These are phyloP conservation scores for Lacanobia wlatinum DNA, from an alignment of 2,888 invertebrate species.

Conservation along the genomic window DNA sequence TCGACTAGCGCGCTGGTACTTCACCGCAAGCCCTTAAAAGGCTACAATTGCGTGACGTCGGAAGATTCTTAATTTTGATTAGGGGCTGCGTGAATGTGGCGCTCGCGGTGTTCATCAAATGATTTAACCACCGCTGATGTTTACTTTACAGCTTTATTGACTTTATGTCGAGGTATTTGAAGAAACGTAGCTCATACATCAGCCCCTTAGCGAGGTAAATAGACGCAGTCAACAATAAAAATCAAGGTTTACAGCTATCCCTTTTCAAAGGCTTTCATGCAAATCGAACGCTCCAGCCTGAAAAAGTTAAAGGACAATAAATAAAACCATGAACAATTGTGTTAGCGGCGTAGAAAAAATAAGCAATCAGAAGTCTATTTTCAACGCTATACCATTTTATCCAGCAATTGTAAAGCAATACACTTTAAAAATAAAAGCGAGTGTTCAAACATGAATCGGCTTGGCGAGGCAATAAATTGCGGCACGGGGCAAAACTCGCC, in stretches of 20 bases:
- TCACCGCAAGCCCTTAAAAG: slow-evolving; percentile 69
- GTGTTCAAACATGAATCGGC: slow-evolving; percentile 71
- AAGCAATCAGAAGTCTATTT: slow-evolving; percentile 61
- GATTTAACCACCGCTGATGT: slow-evolving; percentile 78
- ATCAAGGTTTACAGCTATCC: slow-evolving; percentile 20
- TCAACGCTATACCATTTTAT: slow-evolving; percentile 60
- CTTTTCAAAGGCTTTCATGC: slow-evolving; percentile 35
- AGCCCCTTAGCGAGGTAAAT: slow-evolving; percentile 5
- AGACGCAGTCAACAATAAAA: slow-evolving; percentile 19
- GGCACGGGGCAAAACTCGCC: slow-evolving; percentile 67
- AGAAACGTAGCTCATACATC: background rate
- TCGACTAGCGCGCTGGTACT: slow-evolving; percentile 47
- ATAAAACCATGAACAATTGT: slow-evolving; percentile 48
- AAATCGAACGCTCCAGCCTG: slow-evolving; percentile 21
- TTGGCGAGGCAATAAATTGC: slow-evolving; percentile 72
- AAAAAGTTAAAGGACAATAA: slow-evolving; percentile 47
- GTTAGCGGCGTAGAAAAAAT: slow-evolving; percentile 54
- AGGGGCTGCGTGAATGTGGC: slow-evolving; percentile 81
- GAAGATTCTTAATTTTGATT: slow-evolving; percentile 86
- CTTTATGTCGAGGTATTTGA: slow-evolving; percentile 31
- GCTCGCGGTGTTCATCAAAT: slow-evolving; percentile 82
- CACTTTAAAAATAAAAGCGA: slow-evolving; percentile 72
- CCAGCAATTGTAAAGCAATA: slow-evolving; percentile 69
- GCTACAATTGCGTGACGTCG: slow-evolving; percentile 81
- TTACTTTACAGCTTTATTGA: slow-evolving; percentile 76